Evolutionary conservation across 2,797 vertebrate genomes (phyloP).

Genomic region (Anguilla megastoma): DNA sequence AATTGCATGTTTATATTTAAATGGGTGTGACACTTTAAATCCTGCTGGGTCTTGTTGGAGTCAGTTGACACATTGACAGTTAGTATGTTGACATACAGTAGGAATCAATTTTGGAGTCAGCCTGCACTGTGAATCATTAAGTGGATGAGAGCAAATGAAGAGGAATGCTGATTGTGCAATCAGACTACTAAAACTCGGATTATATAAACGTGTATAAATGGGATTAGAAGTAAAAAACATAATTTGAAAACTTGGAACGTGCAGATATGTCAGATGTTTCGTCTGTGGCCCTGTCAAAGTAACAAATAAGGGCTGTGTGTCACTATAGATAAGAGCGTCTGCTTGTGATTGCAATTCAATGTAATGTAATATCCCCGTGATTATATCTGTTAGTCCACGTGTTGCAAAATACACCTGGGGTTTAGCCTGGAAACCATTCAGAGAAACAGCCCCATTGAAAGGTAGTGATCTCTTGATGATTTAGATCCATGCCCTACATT

Average conservation of each 20-base stretch:
- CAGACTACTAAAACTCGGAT: not conserved
- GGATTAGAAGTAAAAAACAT: not conserved
- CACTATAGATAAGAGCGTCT: not conserved
- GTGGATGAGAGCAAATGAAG: not conserved
- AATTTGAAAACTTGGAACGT: not conserved
- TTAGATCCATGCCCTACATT: not conserved
- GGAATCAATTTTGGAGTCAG: not conserved
- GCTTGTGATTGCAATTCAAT: not conserved
- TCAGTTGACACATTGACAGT: not conserved
- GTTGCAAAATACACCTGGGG: not conserved
- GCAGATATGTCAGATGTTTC: not conserved
- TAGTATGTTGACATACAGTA: not conserved
- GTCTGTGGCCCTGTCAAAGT: not conserved
- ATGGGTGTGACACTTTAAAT: not conserved
- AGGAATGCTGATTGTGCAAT: not conserved
- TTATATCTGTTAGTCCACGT: not conserved
- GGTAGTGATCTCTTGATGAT: not conserved
- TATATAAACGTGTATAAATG: not conserved
- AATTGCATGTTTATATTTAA: not conserved
- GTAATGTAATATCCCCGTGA: not conserved
- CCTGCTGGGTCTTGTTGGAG: conserved; percentile 8
- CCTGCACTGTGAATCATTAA: not conserved
- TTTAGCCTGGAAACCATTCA: not conserved
- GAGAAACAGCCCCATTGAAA: not conserved
- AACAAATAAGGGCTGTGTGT: not conserved